Evolutionary conservation across 2,888 invertebrate genomes (phyloP).

Genomic region (Nysson spinosus): DNA sequence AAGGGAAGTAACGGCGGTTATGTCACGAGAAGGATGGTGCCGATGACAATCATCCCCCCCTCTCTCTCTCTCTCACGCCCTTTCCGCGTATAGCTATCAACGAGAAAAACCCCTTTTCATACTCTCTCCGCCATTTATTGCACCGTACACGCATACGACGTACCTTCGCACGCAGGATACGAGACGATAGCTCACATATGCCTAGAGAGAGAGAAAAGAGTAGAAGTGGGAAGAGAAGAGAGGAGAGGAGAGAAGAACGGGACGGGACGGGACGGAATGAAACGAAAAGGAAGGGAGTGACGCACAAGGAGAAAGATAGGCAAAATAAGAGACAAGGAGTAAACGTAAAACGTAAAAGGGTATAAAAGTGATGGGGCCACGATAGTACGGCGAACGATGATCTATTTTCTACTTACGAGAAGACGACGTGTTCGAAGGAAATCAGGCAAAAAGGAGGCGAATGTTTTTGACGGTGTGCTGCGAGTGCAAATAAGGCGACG

Average conservation of each 20-base stretch:
- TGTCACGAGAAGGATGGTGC: slow-evolving; percentile 52
- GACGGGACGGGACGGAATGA: no score
- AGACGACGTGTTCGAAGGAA: slow-evolving; percentile 4
- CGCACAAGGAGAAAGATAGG: slow-evolving; percentile 1
- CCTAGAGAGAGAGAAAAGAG: no score
- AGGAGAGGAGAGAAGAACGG: no score
- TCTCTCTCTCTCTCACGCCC: slow-evolving; percentile 21
- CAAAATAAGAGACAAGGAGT: not conserved
- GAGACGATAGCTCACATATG: no score
- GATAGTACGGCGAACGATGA: not conserved
- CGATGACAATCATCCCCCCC: no score
- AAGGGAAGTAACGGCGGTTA: slow-evolving; percentile 53
- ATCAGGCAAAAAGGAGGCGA: slow-evolving; percentile 34
- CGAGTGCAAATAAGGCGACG: slow-evolving; percentile 62
- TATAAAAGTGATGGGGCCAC: not conserved
- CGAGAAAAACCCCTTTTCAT: slow-evolving; percentile 41
- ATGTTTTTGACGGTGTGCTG: slow-evolving; percentile 45
- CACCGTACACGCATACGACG: slow-evolving; percentile 37
- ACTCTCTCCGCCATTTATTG: slow-evolving; percentile 51
- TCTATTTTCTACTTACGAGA: slow-evolving; percentile 23
- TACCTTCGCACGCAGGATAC: not conserved
- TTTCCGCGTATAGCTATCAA: no score
- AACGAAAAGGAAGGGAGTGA: not conserved
- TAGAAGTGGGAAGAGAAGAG: no score
- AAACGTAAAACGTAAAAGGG: not conserved